phyloP scores from a whole-genome alignment of 2,797 vertebrate species.

The Alfaro cultratus region DNA sequence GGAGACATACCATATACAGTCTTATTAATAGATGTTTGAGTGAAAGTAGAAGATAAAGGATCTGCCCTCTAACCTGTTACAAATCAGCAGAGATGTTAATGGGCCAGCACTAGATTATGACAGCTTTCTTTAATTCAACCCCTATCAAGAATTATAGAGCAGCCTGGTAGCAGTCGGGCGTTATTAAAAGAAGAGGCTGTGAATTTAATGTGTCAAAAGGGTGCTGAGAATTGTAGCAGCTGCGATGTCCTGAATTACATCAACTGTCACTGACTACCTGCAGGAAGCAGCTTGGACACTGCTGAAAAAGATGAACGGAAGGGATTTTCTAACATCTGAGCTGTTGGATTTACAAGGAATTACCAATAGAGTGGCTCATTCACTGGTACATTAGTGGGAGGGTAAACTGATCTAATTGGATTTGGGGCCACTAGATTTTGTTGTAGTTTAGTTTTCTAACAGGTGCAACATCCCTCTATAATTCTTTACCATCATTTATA shows the following conservation, averaged over 20 bases:
- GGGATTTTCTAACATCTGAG: conserved; percentile 22
- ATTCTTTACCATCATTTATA: background rate
- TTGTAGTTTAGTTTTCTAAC: background rate
- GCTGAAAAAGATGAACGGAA: conserved; percentile 15
- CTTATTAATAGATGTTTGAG: conserved; percentile 13
- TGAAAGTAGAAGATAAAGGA: conserved; percentile 22
- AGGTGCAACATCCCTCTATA: background rate
- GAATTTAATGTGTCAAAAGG: conserved; percentile 43
- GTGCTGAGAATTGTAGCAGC: conserved; percentile 42
- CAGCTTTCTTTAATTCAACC: conserved; percentile 31
- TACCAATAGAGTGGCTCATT: background rate
- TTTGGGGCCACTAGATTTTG: conserved; percentile 12
- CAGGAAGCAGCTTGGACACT: conserved; percentile 22
- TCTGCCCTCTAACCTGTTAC: conserved; percentile 15
- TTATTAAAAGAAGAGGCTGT: conserved; percentile 63
- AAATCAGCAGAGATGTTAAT: conserved; percentile 52
- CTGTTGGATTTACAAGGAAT: conserved; percentile 2
- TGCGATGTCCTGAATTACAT: conserved; percentile 55
- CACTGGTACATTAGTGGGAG: conserved; percentile 15
- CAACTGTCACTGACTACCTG: conserved; percentile 29
- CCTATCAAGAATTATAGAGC: conserved; percentile 41
- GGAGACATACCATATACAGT: background rate
- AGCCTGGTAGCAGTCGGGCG: conserved; percentile 41
- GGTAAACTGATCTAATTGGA: background rate
- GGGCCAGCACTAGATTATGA: conserved; percentile 42